A percentile compares a stretch with the other conserved stretches of the same genome.
Evolutionary conservation across 2,888 invertebrate genomes (phyloP).

Genomic region (Nomada ruficornis): DNA sequence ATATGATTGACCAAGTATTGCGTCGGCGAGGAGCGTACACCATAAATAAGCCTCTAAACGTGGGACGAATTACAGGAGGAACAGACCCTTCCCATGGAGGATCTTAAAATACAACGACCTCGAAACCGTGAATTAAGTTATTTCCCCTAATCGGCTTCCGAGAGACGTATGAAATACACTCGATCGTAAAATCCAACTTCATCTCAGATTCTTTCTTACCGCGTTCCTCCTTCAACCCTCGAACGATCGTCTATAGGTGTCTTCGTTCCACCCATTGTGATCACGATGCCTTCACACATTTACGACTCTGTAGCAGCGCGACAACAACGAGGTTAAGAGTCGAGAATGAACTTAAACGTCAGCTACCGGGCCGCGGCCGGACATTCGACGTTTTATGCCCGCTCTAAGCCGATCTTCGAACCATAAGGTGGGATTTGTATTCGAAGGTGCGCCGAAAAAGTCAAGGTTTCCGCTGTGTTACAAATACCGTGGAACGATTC

Average conservation of each 20-base stretch:
- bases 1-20: constrained; percentile 61
- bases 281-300: constrained; percentile 44
- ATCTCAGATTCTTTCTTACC: constrained; percentile 58
- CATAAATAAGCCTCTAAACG: constrained; percentile 66
- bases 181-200: constrained; percentile 69
- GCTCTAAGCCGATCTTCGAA: constrained; percentile 58
- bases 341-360: constrained; percentile 65
- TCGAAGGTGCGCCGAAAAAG: constrained; percentile 51
- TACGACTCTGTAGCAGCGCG: constrained; percentile 61
- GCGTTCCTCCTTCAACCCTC: constrained; percentile 21
- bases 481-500: neutral
- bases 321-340: constrained; percentile 69
- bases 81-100: constrained; percentile 30
- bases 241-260: neutral
- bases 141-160: constrained; percentile 72
- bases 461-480: constrained; percentile 35
- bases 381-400: constrained; percentile 49
- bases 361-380: constrained; percentile 35
- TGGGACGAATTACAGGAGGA: constrained; percentile 52
- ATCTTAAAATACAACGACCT: constrained; percentile 48
- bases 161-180: constrained; percentile 65
- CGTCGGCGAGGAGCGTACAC: constrained; percentile 28
- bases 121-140: constrained; percentile 72
- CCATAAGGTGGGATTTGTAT: constrained; percentile 67
- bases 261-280: constrained; percentile 7